Conservation (phyloP, 2,888 invertebrate genomes). For the Amiota communis region DNA sequence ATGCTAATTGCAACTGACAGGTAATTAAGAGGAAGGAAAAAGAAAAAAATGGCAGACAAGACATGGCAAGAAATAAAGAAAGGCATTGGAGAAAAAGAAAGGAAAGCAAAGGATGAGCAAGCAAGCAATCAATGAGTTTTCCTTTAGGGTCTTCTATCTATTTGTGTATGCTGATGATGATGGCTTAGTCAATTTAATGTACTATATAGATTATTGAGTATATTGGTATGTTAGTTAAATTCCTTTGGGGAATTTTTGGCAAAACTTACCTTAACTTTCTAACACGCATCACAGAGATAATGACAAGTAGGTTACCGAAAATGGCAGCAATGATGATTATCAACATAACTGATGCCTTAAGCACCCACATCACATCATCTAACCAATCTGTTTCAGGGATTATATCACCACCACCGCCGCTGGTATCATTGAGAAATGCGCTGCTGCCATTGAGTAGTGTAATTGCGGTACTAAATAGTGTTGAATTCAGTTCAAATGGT, state of each 20-base stretch:
- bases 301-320: slow-evolving; percentile 91
- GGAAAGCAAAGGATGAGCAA: not conserved
- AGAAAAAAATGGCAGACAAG: too few species aligned
- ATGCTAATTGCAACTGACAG: slow-evolving; percentile 61
- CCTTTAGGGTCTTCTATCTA: too few species aligned
- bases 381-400: slow-evolving; percentile 73
- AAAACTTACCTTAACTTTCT: slow-evolving; percentile 75
- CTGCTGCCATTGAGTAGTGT: slow-evolving; percentile 51
- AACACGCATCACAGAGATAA: slow-evolving; percentile 87
- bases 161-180: too few species aligned
- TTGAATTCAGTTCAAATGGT: slow-evolving; percentile 47
- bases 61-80: not conserved
- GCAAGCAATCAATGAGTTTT: not conserved
- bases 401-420: slow-evolving; percentile 23
- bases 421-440: slow-evolving; percentile 41
- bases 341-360: slow-evolving; percentile 88
- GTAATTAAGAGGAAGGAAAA: slow-evolving; percentile 52
- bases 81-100: slow-evolving; percentile 30
- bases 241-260: not conserved
- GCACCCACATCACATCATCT: slow-evolving; percentile 76
- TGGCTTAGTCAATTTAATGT: not conserved
- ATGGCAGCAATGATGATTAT: slow-evolving; percentile 91
- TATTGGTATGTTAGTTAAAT: not conserved
- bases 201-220: not conserved
- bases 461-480: slow-evolving; percentile 49